Percentiles rank a stretch among this genome's conserved stretches.
phyloP scores from a whole-genome alignment of 2,113 vertebrate genomes.

The Calypte anna region DNA sequence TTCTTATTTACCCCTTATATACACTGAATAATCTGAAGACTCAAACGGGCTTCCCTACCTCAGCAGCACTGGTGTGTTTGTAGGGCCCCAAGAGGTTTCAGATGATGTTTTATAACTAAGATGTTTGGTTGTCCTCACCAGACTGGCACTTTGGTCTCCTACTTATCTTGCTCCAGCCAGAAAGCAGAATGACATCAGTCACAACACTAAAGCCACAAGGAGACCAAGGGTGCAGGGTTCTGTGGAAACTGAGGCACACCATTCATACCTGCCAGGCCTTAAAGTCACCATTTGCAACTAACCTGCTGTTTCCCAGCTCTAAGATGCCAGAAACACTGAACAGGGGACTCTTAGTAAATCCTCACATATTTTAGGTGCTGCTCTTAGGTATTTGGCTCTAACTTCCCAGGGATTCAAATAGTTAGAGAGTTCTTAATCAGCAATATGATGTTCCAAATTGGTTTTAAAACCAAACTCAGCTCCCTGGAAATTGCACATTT shows the following conservation, averaged over 20 bases:
- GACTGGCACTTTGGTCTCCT: slow-evolving; percentile 53
- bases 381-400: neutral
- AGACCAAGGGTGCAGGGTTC: neutral
- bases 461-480: neutral
- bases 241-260: neutral
- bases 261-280: neutral
- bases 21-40: neutral
- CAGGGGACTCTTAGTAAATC: neutral
- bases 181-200: slow-evolving; percentile 56
- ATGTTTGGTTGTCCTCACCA: slow-evolving; percentile 31
- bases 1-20: neutral
- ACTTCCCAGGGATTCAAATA: neutral
- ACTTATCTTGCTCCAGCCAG: slow-evolving; percentile 23
- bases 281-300: neutral
- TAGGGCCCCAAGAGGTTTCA: slow-evolving; percentile 28
- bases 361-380: neutral
- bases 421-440: neutral
- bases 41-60: neutral
- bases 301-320: neutral
- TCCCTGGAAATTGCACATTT: neutral
- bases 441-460: neutral
- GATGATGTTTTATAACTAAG: slow-evolving; percentile 5
- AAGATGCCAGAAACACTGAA: neutral
- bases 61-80: neutral
- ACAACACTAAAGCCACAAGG: slow-evolving; percentile 4